Evolutionary conservation across 2,888 invertebrate genomes (phyloP).

Genomic region (Leptinotarsa haldemani): DNA sequence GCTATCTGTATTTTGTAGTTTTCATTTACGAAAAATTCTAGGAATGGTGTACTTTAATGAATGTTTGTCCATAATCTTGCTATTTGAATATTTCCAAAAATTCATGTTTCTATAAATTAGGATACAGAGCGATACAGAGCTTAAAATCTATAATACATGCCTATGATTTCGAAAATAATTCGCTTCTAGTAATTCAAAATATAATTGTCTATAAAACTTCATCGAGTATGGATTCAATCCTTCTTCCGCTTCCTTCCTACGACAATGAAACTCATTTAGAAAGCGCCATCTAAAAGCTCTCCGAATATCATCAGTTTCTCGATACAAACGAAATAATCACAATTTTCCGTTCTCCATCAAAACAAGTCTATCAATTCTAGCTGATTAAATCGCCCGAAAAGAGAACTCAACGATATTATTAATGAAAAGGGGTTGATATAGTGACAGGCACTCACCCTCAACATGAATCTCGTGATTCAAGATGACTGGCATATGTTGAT

Average conservation of each 20-base stretch:
- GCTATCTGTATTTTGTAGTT: no score
- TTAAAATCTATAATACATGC: no score
- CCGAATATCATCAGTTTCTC: not conserved
- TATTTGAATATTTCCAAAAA: no score
- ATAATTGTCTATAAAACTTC: not conserved
- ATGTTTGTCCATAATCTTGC: no score
- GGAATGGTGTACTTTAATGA: no score
- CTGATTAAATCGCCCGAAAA: conserved; percentile 18
- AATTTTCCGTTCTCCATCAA: conserved; percentile 28
- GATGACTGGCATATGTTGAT: conserved; percentile 47
- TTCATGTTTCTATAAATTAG: no score
- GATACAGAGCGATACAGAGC: no score
- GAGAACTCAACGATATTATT: conserved; percentile 36
- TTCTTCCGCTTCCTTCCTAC: not conserved
- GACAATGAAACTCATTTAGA: not conserved
- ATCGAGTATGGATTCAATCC: not conserved
- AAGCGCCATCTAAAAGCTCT: not conserved
- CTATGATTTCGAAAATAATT: no score
- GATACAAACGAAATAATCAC: conserved; percentile 24
- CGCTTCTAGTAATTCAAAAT: not conserved
- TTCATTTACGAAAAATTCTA: no score
- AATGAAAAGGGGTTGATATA: conserved; percentile 38
- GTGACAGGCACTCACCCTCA: conserved; percentile 43
- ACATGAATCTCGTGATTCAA: conserved; percentile 30
- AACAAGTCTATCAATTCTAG: conserved; percentile 29